A percentile compares a stretch with the other conserved stretches of the same genome.
phyloP scores from a whole-genome alignment of 2,888 invertebrate genomes.

The Campaea margaritaria region DNA sequence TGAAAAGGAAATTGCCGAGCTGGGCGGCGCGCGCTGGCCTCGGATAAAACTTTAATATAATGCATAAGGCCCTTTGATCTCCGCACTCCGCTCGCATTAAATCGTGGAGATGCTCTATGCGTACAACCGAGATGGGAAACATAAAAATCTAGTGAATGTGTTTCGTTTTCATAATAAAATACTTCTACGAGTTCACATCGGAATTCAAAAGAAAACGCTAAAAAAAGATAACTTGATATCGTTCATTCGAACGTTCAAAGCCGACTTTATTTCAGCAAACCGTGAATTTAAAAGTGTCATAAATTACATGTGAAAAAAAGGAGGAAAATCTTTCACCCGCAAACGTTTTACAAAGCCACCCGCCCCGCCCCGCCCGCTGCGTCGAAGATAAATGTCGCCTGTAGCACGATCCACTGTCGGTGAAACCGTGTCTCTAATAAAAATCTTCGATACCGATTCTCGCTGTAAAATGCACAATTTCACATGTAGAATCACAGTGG shows the following conservation, averaged over 20 bases:
- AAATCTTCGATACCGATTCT: slow-evolving; percentile 55
- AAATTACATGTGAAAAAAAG: slow-evolving; percentile 80
- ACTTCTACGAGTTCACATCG: slow-evolving; percentile 25
- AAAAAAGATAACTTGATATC: slow-evolving; percentile 31
- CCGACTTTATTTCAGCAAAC: slow-evolving; percentile 56
- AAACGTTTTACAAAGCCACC: slow-evolving; percentile 77
- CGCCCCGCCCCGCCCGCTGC: slow-evolving; percentile 48
- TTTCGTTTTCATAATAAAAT: slow-evolving; percentile 44
- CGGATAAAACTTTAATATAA: slow-evolving; percentile 84
- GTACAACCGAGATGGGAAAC: slow-evolving; percentile 51
- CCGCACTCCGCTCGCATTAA: slow-evolving; percentile 75
- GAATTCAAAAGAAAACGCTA: slow-evolving; percentile 29
- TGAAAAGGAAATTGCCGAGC: slow-evolving; percentile 83
- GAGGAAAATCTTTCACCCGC: slow-evolving; percentile 75
- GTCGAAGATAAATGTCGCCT: slow-evolving; percentile 73
- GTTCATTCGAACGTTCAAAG: slow-evolving; percentile 50
- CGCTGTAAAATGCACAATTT: slow-evolving; percentile 44
- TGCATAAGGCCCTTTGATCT: slow-evolving; percentile 84
- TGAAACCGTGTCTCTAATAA: slow-evolving; percentile 70
- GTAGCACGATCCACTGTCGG: slow-evolving; percentile 71
- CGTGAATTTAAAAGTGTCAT: slow-evolving; percentile 67
- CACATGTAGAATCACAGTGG: slow-evolving; percentile 23
- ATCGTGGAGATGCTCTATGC: slow-evolving; percentile 68
- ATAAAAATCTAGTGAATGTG: slow-evolving; percentile 32
- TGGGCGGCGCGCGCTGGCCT: slow-evolving; percentile 69